These are phyloP conservation scores for Microtus ochrogaster DNA, from an alignment of 2,113 vertebrate species.

Conservation along the genomic window DNA sequence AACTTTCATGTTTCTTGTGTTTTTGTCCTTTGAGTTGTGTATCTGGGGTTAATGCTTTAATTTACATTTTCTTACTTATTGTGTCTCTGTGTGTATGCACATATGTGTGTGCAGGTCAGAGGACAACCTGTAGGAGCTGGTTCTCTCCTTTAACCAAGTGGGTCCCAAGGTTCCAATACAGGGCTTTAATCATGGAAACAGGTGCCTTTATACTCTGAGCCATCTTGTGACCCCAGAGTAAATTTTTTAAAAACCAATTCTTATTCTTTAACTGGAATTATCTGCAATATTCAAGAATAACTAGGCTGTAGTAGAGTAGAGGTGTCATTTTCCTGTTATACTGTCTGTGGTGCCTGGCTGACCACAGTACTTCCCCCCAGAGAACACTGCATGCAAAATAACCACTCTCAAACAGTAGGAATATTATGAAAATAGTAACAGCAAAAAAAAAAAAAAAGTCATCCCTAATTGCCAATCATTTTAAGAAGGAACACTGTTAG, in stretches of 20 bases:
- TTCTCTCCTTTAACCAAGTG: not conserved
- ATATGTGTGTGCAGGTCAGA: not conserved
- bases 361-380: not conserved
- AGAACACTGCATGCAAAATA: not conserved
- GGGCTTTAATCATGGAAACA: not conserved
- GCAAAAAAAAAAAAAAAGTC: not conserved
- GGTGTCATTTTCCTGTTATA: not conserved
- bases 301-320: not conserved
- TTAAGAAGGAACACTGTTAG: not conserved
- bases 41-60: not conserved
- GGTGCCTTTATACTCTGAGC: not conserved
- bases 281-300: not conserved
- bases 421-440: not conserved
- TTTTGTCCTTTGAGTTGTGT: not conserved
- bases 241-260: not conserved
- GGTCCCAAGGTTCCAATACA: not conserved
- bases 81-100: not conserved
- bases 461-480: not conserved
- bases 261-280: not conserved
- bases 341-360: not conserved
- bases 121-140: not conserved
- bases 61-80: not conserved
- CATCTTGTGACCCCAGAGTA: not conserved
- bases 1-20: not conserved
- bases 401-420: not conserved